Evolutionary conservation across 2,113 vertebrate genomes (phyloP), one percentile per base, ranked within the genome.

Genomic region (Chroicocephalus ridibundus): DNA sequence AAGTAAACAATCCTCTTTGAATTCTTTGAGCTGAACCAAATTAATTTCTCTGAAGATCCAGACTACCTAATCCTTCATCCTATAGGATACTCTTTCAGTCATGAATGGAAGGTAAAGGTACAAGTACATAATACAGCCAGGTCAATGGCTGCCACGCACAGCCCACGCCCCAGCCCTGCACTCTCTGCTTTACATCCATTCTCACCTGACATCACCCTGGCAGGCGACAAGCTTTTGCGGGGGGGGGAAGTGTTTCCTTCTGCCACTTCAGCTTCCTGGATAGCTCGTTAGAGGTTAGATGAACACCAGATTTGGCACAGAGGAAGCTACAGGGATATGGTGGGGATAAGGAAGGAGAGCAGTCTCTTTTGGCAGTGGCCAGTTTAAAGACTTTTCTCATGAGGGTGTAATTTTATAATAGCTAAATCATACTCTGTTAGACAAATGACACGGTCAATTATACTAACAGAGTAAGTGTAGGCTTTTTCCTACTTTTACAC

Each of bases 91-190:
- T 82, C 4, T 0, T 54, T 62, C 51, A 65, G 31, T 36, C 32
- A 13, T 2, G 16, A 46, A 38, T 5, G 5, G 40, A 42, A 32
- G n/a, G 21, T 47, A 26, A 66, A 42, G 27, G 34, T 38, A 11
- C 21, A 69, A 40, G 16, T 74, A 55, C 31, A 4, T 18, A 47
- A 66, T 1, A 14, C 27, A 76, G 52, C 61, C 17, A 31, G 55
- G 68, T 19, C 2, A 3, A 11, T 12, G 40, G 49, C 11, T 70
- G 51, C 40, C 36, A 51, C 0, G 1, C 3, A 0, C 13, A 57
- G 75, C 75, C 82, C 0, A 0, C 5, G 44, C 61, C 55, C 15
- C 18, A 8, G 2, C 32, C 55, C 21, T 9, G 26, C 3, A 0
- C 5, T 3, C 49, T 49, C 40, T 65, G 38, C 65, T 90, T 51